Conservation (phyloP, 2,797 vertebrate genomes). For the Glyptemys insculpta region DNA sequence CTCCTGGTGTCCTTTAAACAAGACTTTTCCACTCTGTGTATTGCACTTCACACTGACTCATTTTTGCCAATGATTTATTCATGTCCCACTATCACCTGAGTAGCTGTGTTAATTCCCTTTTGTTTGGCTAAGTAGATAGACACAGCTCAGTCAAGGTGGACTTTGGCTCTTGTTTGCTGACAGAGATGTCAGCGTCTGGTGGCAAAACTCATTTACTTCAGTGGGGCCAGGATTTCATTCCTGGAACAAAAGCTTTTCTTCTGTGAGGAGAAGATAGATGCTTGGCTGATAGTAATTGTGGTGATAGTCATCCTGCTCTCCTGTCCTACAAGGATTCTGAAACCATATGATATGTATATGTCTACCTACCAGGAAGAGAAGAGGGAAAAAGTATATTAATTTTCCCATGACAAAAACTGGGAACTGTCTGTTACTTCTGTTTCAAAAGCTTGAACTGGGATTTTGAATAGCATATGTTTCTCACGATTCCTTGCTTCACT, state of each 20-base stretch:
- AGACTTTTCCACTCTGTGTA: not conserved
- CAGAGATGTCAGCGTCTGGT: not conserved
- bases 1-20: not conserved
- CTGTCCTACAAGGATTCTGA: not conserved
- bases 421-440: not conserved
- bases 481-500: not conserved
- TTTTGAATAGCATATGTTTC: not conserved
- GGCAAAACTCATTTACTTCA: not conserved
- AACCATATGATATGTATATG: not conserved
- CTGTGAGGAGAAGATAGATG: not conserved
- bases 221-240: not conserved
- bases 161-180: not conserved
- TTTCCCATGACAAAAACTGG: not conserved
- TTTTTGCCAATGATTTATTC: not conserved
- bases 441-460: not conserved
- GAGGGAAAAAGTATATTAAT: constrained; percentile 25
- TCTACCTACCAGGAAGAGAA: not conserved
- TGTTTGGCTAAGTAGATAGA: not conserved
- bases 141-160: not conserved
- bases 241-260: not conserved
- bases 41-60: not conserved
- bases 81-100: not conserved
- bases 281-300: not conserved
- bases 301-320: not conserved
- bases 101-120: not conserved